Evolutionary conservation across 2,888 invertebrate species (phyloP), one percentile per base, ranked within the genome.

Genomic region (Eupsilia transversa): DNA sequence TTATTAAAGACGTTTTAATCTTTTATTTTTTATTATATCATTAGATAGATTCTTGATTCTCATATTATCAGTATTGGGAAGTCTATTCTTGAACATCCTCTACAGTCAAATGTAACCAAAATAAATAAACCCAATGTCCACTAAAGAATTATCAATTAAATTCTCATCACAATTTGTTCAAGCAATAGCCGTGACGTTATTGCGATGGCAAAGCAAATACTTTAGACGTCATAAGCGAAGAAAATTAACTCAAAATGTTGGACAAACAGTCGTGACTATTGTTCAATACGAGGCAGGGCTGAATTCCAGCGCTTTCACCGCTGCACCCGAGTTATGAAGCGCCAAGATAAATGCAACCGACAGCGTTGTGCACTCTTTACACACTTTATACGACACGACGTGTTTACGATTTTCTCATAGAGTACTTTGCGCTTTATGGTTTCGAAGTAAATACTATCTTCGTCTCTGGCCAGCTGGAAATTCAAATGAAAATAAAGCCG

Each of bases 261-360:
- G 83, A 82, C 84, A 87, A 91, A 89, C 87, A 88, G 82, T 86
- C 87, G 88, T 85, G 84, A 82, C 88, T 87, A 91, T 92, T 92
- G 92, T 93, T 87, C 91, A 89, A 89, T 91, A 90, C 86, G 89
- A 88, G 86, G 86, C 85, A 82, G 86, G 88, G 64, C 64, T 46
- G 63, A 91, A 93, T 93, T 91, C 89, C 89, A 89, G 84, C 79
- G 91, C 91, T 91, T 92, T 93, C 91, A 89, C 90, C 87, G 77
- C 77, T 82, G 64, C 63, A 84, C 81, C 82, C 86, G 79, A 90
- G 91, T 91, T 92, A 92, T 93, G 91, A 92, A 90, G 88, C 88
- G 82, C 87, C 78, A 87, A 89, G 88, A 90, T 91, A 91, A 92
- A 92, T 90, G 91, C 90, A 88, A 84, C 87, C 86, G 85, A 88